Base-by-base conservation (phyloP, 2,888 invertebrate genomes). In the Eupeodes latifasciatus region DNA sequence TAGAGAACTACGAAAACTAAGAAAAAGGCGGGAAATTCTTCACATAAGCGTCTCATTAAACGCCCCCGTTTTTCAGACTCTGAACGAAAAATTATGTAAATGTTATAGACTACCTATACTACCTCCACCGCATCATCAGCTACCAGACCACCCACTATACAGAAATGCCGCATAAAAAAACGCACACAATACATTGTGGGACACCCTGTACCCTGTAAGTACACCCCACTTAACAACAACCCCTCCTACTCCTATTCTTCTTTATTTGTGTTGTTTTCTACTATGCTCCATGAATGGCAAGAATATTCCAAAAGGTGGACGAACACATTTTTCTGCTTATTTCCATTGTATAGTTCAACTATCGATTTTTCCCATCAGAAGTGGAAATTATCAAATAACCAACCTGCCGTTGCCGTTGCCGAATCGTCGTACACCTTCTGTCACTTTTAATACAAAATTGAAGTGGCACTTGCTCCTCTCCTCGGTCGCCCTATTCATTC, bases 21-120 rank as follows among this genome's bases (percentile, higher is more conserved):
- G 79, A 84, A 86, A 86, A 87, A 87, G 87, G 87, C 87, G 87
- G 87, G 87, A 87, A 87, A 77, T 84, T 49, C 61, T 80, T 72
- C 80, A 76, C 87, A 80, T 87, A 76, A 84, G 76, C 80, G 84
- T 81, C 84, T 87, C 87, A 87, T 87, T 86, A 83, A 83, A 83
- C 86, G 86, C 86, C 86, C 83, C 75, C 79, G 57, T 75, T 84
- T 66, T 87, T 80, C 72, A 80, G 71, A 72, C 72, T 59, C 76
- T 62, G 76, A 76, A 76, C 84, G 59, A 80, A 76, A 83, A 77
- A 87, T 84, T 87, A 87, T 87, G 87, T 84, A 87, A 87, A 87
- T 87, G 80, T 87, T 67, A 87, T 87, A 80, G 84, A 80, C 84
- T 76, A 80, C 77, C 53, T 16, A 19, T 66, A 62, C 44, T 27